A percentile compares a stretch with the other conserved stretches of the same genome.
Evolutionary conservation across 2,888 invertebrate species (phyloP).

Genomic region (Drosophila kambysellisi): DNA sequence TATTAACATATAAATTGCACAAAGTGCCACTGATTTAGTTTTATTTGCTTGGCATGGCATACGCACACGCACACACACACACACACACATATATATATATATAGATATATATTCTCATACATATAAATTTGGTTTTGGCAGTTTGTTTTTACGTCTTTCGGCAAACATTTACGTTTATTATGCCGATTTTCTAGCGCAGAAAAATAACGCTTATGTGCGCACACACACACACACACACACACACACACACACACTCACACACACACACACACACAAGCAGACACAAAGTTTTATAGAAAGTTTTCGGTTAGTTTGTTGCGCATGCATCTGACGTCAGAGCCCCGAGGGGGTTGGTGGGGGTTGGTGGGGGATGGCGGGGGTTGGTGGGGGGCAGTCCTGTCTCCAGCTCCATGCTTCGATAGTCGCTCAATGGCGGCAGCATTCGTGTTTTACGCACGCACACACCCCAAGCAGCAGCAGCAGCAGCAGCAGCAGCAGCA

Average conservation of each 20-base stretch:
- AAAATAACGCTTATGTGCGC: slow-evolving; percentile 78
- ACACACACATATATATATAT: slow-evolving; percentile 1
- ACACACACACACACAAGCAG: slow-evolving; percentile 10
- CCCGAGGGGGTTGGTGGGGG: background rate
- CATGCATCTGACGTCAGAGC: slow-evolving; percentile 55
- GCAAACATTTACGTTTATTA: slow-evolving; percentile 80
- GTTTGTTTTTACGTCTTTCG: slow-evolving; percentile 74
- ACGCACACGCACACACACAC: slow-evolving; percentile 18
- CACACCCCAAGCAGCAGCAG: slow-evolving; percentile 29
- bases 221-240: slow-evolving; percentile 27
- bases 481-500: slow-evolving; percentile 18
- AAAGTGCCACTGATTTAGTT: slow-evolving; percentile 78
- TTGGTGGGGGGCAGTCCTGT: slow-evolving; percentile 10
- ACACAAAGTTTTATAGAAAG: slow-evolving; percentile 44
- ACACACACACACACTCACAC: slow-evolving; percentile 16
- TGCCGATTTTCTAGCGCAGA: slow-evolving; percentile 81
- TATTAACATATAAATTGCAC: slow-evolving; percentile 82
- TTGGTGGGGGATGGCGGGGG: accelerated
- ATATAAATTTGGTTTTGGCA: slow-evolving; percentile 40
- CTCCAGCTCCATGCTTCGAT: slow-evolving; percentile 10
- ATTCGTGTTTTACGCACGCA: slow-evolving; percentile 48
- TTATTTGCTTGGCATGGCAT: slow-evolving; percentile 48
- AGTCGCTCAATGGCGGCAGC: slow-evolving; percentile 48
- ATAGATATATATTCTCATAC: background rate
- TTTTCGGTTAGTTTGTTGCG: slow-evolving; percentile 44